Percentiles rank a stretch among this genome's conserved stretches.
Conservation (phyloP, 30 jellyfish, hydroid and myxozoan genomes). For the Turritopsis rubra region DNA sequence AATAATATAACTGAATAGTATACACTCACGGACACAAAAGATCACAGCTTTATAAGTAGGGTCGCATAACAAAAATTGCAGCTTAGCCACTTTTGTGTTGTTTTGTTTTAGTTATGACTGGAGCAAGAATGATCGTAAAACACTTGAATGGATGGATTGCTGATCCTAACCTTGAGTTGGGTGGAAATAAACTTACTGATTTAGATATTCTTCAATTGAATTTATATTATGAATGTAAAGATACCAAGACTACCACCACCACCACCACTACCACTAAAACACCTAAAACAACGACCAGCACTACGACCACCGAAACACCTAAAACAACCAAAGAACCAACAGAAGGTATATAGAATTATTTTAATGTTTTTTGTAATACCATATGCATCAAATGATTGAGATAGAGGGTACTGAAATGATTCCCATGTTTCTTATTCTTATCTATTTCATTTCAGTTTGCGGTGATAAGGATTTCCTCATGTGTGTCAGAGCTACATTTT, state of each 20-base stretch:
- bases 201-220: background rate
- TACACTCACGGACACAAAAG: too few species aligned
- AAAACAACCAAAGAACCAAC: background rate
- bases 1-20: too few species aligned
- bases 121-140: background rate
- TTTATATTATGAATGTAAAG: background rate
- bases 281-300: background rate
- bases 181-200: background rate
- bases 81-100: background rate
- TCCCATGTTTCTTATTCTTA: too few species aligned
- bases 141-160: background rate
- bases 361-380: too few species aligned
- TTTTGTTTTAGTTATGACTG: background rate
- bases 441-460: conserved; percentile 5
- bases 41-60: too few species aligned
- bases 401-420: too few species aligned
- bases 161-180: background rate
- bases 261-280: background rate
- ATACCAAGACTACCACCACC: background rate
- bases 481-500: background rate
- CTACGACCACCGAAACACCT: background rate
- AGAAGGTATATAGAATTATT: too few species aligned
- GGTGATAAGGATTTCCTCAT: background rate
- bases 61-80: background rate
- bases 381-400: too few species aligned